Evolutionary conservation across 2,888 invertebrate species (phyloP).

Genomic region (Sialis fuliginosa): DNA sequence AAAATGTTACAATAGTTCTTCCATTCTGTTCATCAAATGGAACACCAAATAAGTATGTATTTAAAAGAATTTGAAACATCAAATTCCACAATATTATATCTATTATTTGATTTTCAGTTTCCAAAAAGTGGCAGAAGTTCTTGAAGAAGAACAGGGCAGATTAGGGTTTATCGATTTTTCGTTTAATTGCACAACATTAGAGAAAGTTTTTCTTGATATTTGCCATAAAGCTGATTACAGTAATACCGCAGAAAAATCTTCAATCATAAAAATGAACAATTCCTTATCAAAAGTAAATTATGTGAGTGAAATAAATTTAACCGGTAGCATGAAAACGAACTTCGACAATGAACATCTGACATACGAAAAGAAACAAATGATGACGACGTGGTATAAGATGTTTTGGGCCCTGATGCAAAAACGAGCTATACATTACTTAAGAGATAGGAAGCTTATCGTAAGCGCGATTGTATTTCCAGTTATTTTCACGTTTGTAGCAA

Average conservation of each 20-base stretch:
- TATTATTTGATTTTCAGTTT: constrained; percentile 21
- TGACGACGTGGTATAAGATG: no score
- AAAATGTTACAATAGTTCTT: constrained; percentile 27
- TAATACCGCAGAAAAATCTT: constrained; percentile 7
- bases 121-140: constrained; percentile 24
- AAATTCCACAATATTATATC: constrained; percentile 1
- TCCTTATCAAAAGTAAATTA: background rate
- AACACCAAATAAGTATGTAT: constrained; percentile 6
- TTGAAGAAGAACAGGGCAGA: constrained; percentile 28
- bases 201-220: constrained; percentile 41
- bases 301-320: no score
- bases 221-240: constrained; percentile 26
- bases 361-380: no score
- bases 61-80: background rate
- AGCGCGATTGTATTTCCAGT: no score
- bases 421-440: no score
- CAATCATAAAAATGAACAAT: background rate
- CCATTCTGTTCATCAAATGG: constrained; percentile 22
- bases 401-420: no score
- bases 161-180: constrained; percentile 30
- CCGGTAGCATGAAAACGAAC: no score
- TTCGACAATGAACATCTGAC: no score
- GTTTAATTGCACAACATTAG: constrained; percentile 42
- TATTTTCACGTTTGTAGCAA: no score
- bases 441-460: no score